phyloP scores from a whole-genome alignment of 2,113 vertebrate species.

The Sterrhoptilus dennistouni region DNA sequence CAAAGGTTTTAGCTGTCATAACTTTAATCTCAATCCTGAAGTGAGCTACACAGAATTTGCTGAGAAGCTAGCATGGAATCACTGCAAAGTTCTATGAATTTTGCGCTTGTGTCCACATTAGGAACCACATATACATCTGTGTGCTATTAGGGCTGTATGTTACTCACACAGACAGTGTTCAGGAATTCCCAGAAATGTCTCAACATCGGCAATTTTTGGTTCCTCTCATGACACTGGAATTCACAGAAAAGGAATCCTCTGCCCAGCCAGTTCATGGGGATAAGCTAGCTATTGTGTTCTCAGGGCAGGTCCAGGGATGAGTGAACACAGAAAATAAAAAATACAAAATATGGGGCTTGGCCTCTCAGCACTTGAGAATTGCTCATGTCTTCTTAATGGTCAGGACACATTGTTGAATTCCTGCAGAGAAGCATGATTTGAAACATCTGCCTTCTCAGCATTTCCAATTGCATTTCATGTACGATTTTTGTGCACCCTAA shows the following conservation, averaged over 20 bases:
- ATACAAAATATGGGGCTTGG: background rate
- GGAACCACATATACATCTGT: background rate
- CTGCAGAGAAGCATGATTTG: background rate
- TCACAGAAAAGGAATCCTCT: background rate
- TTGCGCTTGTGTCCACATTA: background rate
- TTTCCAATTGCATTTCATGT: background rate
- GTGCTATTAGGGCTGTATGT: background rate
- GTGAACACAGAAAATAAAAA: background rate
- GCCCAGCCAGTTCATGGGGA: background rate
- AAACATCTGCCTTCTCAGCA: background rate
- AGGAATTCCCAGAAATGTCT: background rate
- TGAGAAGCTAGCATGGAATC: background rate
- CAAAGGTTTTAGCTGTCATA: background rate
- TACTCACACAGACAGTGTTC: background rate
- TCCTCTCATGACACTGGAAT: background rate
- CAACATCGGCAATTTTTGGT: background rate
- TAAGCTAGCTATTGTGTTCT: background rate
- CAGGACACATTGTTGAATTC: background rate
- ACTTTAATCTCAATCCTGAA: background rate
- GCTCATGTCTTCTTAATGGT: background rate
- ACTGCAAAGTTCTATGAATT: background rate
- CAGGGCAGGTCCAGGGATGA: background rate
- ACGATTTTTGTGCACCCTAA: background rate
- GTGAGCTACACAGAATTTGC: background rate
- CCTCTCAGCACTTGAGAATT: background rate